Evolutionary conservation across 2,797 vertebrate species (phyloP), one percentile per base, ranked within the genome.

Genomic region (Danio aesculapii): DNA sequence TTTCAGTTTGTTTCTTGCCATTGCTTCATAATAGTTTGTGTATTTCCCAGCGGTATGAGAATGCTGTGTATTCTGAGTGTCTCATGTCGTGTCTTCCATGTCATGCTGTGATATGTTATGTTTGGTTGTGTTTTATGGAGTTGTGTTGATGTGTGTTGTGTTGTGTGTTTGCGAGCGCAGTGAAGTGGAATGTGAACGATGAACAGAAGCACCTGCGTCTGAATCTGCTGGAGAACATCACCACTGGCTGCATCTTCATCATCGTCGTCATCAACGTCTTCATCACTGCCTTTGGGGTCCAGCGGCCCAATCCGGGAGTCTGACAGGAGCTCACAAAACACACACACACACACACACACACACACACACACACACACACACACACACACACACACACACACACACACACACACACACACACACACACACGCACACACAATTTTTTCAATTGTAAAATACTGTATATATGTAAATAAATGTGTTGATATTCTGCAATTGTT

Each of bases 241-340:
- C 94, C 79, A 97, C 95, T 0, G 89, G 90, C 77, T 90, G 98
- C 14, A 92, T 96, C 66, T 97, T 97, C 86, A 88, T 97, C 86
- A 96, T 97, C 0, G 94, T 97, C 2, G 95, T 96, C 9, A 91
- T 97, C 79, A 98, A 97, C 75, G 86, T 98, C 89, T 96, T 97
- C 88, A 96, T 97, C 88, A 95, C 96, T 2, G 96, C 95, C 16
- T 96, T 97, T 13, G 95, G 96, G 17, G 94, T 98, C 49, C 95
- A 96, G 89, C 92, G 90, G 67, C 92, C 94, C 0, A 84, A 86
- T 52, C 67, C 11, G 46, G 70, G 75, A 0, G 14, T 77, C 82
- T 89, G 78, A 88, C 19, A 11, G 8, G 19, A 19, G 46, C 7
- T 39, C 13, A 8, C 43, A 39, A n/a, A 19, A 62, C 19, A 49